Evolutionary conservation across 2,797 vertebrate genomes (phyloP).

Genomic region (Siniperca obscura): DNA sequence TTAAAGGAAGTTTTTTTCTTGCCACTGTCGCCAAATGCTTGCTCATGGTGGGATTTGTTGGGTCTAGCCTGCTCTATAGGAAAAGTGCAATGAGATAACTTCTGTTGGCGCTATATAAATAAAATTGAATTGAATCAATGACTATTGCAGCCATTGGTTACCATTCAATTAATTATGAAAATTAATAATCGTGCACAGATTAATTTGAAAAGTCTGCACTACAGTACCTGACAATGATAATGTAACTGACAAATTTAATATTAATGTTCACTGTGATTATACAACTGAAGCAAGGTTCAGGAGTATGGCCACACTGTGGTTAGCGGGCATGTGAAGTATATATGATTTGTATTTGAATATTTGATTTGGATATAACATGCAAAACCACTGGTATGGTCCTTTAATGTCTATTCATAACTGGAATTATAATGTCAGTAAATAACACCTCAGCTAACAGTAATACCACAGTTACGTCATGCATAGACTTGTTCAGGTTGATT

Average conservation of each 20-base stretch:
- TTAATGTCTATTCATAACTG: conserved; percentile 3
- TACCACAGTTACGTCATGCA: conserved; percentile 28
- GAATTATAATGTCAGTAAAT: conserved; percentile 17
- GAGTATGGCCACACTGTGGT: neutral
- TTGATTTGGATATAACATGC: neutral
- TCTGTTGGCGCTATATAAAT: too few relatives aligned
- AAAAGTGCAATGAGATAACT: too few relatives aligned
- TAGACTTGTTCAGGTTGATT: conserved; percentile 51
- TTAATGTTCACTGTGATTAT: neutral
- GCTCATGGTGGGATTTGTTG: too few relatives aligned
- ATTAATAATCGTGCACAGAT: neutral
- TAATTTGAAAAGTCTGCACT: neutral
- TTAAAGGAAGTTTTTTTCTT: too few relatives aligned
- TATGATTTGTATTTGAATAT: neutral
- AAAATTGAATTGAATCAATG: too few relatives aligned
- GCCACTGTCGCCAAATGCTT: too few relatives aligned
- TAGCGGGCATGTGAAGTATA: neutral
- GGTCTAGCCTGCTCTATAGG: too few relatives aligned
- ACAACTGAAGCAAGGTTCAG: neutral
- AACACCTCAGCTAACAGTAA: conserved; percentile 23
- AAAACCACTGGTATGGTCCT: neutral
- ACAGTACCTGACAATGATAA: neutral
- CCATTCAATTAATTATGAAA: neutral
- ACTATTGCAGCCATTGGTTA: neutral
- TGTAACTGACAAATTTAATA: neutral